Evolutionary conservation across 2,797 vertebrate species (phyloP), one percentile per base, ranked within the genome.

Genomic region (Zalophus californianus): DNA sequence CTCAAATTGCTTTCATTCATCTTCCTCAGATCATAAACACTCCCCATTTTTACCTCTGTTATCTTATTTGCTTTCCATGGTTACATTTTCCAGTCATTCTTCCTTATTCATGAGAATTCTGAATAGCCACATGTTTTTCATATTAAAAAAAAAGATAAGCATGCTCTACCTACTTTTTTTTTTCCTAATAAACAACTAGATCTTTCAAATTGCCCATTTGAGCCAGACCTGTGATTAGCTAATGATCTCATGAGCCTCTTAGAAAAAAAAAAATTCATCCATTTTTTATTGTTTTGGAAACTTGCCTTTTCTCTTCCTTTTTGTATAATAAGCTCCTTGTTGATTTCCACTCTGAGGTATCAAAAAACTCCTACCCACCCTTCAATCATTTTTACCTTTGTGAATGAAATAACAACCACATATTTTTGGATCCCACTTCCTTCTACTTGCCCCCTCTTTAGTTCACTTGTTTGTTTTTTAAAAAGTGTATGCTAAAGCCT

Each of bases 121-220:
- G 21, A 94, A 88, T 35, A 86, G 35, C 11, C 85, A 85, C 54
- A n/a, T 85, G 38, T 79, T 97, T 96, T 97, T 96, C 72, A 79
- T 58, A 93, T 92, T 94, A 52, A 88, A 73, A 18, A 93, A 95
- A 73, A 18, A 93, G 38, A 91, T 35, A 97, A 86, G 15, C 44
- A 38, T 29, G 44, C 75, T 87, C 62, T 96, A 84, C 79, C 68
- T 95, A 78, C 88, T 48, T 82, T 84, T 82, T 82, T 84, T 94
- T 92, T 91, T 82, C 77, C 66, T 38, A 94, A 50, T 86, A 79
- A 97, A 95, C 89, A 97, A 87, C 70, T 48, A 90, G 54, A 70
- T 90, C 41, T 97, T 95, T 95, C 64, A 93, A 73, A 85, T 29
- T 82, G 78, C 25, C 60, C 35, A 2, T 44, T 88, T 94, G 80